These are phyloP conservation scores for Ptychobarbus kaznakovi DNA, from an alignment of 2,797 vertebrate species.

Conservation along the genomic window DNA sequence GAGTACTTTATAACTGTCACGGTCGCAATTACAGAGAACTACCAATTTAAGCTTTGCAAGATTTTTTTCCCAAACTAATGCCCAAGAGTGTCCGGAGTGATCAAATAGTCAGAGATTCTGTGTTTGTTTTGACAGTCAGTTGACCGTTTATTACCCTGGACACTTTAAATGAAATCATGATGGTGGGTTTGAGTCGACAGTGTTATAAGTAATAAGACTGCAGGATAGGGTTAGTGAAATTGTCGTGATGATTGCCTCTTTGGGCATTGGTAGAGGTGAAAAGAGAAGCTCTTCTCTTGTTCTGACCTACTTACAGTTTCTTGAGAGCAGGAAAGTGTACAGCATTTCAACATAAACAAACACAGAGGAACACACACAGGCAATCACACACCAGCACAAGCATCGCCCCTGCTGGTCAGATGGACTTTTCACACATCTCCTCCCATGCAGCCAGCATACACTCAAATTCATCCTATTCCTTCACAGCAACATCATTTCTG, in stretches of 20 bases:
- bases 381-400: conserved; percentile 22
- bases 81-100: not conserved
- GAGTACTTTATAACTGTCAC: not conserved
- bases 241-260: conserved; percentile 10
- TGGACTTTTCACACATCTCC: conserved; percentile 13
- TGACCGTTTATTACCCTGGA: not conserved
- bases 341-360: conserved; percentile 17
- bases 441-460: not conserved
- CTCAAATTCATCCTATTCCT: not conserved
- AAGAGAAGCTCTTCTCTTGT: conserved; percentile 44
- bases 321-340: conserved; percentile 35
- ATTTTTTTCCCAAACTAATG: conserved; percentile 9
- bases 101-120: not conserved
- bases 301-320: conserved; percentile 58
- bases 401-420: conserved; percentile 13
- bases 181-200: not conserved
- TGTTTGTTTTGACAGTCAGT: not conserved
- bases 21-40: not conserved
- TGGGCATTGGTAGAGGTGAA: conserved; percentile 21
- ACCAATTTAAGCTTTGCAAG: not conserved
- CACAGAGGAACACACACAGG: conserved; percentile 19
- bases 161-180: not conserved
- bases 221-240: conserved; percentile 5
- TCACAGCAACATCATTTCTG: not conserved
- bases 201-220: not conserved